Base-by-base conservation (phyloP, 2,797 vertebrate species). In the Balearica regulorum region DNA sequence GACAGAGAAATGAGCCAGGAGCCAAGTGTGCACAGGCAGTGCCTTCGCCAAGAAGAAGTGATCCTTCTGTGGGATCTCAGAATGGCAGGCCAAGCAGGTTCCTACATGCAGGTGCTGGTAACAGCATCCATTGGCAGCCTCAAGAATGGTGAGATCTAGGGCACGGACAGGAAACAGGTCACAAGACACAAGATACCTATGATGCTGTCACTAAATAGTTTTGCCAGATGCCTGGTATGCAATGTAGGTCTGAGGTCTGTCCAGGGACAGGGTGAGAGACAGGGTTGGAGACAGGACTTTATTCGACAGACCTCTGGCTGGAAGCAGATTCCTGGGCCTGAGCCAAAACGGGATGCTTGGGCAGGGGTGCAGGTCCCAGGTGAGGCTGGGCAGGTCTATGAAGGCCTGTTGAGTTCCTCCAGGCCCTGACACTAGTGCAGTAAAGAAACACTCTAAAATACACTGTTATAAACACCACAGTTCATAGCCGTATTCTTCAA, bases 291-390 rank as follows among this genome's bases (percentile, higher is more conserved):
- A 18, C 0, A 0, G 35, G 16, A 37, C 46, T 33, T 87, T 44
- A 24, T 51, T 7, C 16, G 35, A 33, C 26, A 72, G 17, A 54
- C 5, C 33, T 71, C 26, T 69, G 29, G 21, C 44, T 75, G 77
- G 29, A 89, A 70, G 9, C 16, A 41, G 13, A 54, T 37, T 89
- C 16, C 37, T n/a, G 31, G 5, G 3, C 11, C 28, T 58, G 41
- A 79, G 16, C 16, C 57, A 54, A 79, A 66, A 62, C 0, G 0
- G 11, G 4, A 11, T 70, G 12, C 3, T 37, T 77, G 41, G 25
- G 20, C 37, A 37, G 24, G 13, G 10, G 5, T 55, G 13, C 35
- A 37, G 14, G 11, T 60, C 29, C 29, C 39, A 49, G 6, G 6
- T 46, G 43, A 53, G 54, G 41, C 3, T 16, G 16, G 19, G 5